Base-by-base conservation (phyloP, 2,797 vertebrate genomes). In the Sphenodon punctatus region DNA sequence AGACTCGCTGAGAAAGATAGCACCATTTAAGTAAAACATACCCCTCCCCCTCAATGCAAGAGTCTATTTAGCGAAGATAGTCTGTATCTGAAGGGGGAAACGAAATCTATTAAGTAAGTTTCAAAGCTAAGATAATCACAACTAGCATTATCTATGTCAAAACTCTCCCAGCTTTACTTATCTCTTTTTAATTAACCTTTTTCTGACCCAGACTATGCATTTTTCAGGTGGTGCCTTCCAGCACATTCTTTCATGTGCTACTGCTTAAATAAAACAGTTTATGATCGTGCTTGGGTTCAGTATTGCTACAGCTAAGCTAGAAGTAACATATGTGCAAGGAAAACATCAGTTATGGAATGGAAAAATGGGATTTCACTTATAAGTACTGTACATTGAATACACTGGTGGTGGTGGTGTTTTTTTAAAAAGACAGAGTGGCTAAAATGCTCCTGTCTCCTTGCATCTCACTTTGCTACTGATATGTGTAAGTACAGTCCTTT, bases 121-220 rank as follows among this genome's bases (percentile, higher is more conserved):
- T 92, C 73, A 80, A 84, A 75, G 80, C 60, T 79, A 92, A 85
- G 39, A 85, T 76, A 65, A 87, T 83, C 71, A 76, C 76, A 90
- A 42, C 72, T 64, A 82, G 38, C 78, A 66, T 59, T 74, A 86
- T 86, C 61, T 86, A 43, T 93, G 92, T 78, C 77, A 84, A 69
- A 85, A 79, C 71, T 86, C 70, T 20, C n/a, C 80, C 68, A 84
- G 43, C 20, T 71, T 81, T 75, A 61, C 38, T 83, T 89, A 92
- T 82, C 78, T 86, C 74, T 67, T 71, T 84, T 89, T 89, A 91
- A 86, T 89, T 91, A 94, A 89, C 71, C 70, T 88, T 51, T 51
- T 89, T 90, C 75, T 91, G 78, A 86, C 86, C 88, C 78, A 80
- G 61, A 58, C 67, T 8, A 1, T 82, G 59, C 70, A 49, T 81